Base-by-base conservation (phyloP, 2,113 vertebrate species). In the Onychorhynchus coronatus region DNA sequence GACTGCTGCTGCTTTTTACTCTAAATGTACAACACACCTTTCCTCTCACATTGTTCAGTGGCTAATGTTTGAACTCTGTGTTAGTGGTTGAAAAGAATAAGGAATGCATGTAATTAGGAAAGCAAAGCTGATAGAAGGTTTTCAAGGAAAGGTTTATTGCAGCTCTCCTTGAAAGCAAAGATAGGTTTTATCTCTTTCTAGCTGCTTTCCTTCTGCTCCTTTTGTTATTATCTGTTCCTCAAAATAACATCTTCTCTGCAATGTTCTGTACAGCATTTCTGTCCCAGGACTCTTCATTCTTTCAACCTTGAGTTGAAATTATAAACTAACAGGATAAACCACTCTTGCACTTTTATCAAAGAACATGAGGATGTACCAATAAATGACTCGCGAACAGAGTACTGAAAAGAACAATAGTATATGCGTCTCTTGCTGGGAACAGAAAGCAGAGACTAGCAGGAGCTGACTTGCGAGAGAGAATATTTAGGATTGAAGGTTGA, bases 281-380 rank as follows among this genome's bases (percentile, higher is more conserved):
- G 82, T 72, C 50, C 63, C 74, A 73, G 79, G 37, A 75, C 75
- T 91, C 72, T 41, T 88, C 59, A 33, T 91, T 90, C 79, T 87
- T 93, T 89, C 73, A 80, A 14, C 80, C 80, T 95, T 94, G 94
- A 94, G 73, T 71, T 85, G 65, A 67, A 91, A 47, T 58, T 42
- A 11, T 63, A 89, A 88, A 80, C 89, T 53, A 85, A 35, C 22
- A 67, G 61, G 9, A 35, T 80, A 85, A 91, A 67, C 52, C 31
- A 31, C 37, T 66, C 49, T 73, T 59, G 62, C 84, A 49, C n/a
- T 88, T 72, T 46, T 65, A 79, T 90, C 52, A 90, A 89, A 77
- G 37, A 70, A 61, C 30, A 39, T 5, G 55, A 56, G 30, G 22
- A 16, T 20, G 37, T 88, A 63, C 47, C 41, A 46, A 59, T 73